Base-by-base conservation (phyloP, 1,140 invertebrate species). In the Drosophila mojavensis region DNA sequence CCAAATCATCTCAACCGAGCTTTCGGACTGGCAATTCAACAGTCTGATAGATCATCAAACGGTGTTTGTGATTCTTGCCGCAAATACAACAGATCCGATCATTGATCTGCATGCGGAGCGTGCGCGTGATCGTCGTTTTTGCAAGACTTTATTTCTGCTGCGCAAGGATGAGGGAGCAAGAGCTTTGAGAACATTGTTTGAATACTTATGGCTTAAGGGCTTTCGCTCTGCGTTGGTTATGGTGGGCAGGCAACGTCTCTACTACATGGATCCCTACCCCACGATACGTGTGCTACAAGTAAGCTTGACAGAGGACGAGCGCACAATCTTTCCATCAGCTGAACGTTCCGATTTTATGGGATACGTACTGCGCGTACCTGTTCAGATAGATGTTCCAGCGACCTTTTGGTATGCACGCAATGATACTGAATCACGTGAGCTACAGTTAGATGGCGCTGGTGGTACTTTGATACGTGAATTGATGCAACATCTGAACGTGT, bases 231-330 rank as follows among this genome's bases (percentile, higher is more conserved):
- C 85, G 5, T 26, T 88, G 48, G 67, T 88, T 5, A 64, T 89
- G 54, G 59, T 80, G 41, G 67, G 53, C 1, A 24, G 63, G 1
- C 39, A n/a, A 10, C 58, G 33, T 26, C 60, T 84, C 13, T 90
- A 89, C 51, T 67, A 75, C 53, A 81, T 88, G 76, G 85, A 89
- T 66, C 84, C 84, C 0, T 89, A 89, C 69, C 84, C 84, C 15
- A 36, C 2, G 0, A 6, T 90, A 5, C 72, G 68, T 17, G 55
- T 88, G 6, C 39, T 55, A 4, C 55, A 51, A 6, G 39, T 89
- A 20, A 55, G n/a, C 0, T 26, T 17, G 3, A 5, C 13, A 0
- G 76, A 75, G 6, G 39, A 79, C 7, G 55, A 24, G 15, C 28
- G 41, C 2, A 4, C 53, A 6, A 39, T 89, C 0, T 90, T 89